A percentile compares a stretch with the other conserved stretches of the same genome.
phyloP scores from a whole-genome alignment of 2,888 invertebrate species.

The Diabrotica balteata region DNA sequence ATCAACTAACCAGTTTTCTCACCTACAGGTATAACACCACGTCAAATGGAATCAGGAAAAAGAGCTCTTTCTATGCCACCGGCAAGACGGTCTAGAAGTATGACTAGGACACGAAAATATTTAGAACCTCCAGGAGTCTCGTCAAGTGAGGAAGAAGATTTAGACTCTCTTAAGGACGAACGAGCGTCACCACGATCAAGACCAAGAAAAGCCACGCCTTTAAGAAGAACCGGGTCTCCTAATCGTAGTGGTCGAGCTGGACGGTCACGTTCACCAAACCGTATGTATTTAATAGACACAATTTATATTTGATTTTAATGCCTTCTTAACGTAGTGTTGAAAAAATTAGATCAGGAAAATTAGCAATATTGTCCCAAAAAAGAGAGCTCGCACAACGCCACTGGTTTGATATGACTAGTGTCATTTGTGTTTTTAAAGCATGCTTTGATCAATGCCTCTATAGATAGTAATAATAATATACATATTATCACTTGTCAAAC shows the following conservation, averaged over 20 bases:
- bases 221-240: slow-evolving; percentile 4
- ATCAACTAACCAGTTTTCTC: not conserved
- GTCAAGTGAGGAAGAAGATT: slow-evolving; percentile 41
- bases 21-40: slow-evolving; percentile 38
- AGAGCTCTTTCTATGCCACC: slow-evolving; percentile 33
- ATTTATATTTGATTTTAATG: too few species aligned
- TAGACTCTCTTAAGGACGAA: slow-evolving; percentile 31
- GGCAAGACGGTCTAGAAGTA: slow-evolving; percentile 47
- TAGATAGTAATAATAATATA: too few species aligned
- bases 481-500: too few species aligned
- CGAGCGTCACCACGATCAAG: slow-evolving; percentile 5
- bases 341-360: too few species aligned
- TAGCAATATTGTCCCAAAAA: too few species aligned
- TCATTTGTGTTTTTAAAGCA: too few species aligned
- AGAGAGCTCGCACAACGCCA: too few species aligned
- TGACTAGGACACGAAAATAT: slow-evolving; percentile 47
- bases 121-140: slow-evolving; percentile 53
- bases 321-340: too few species aligned
- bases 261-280: slow-evolving; percentile 41
- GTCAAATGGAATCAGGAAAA: slow-evolving; percentile 34
- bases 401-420: too few species aligned
- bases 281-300: slow-evolving; percentile 32
- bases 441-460: too few species aligned
- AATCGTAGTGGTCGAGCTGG: slow-evolving; percentile 22
- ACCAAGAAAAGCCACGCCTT: slow-evolving; percentile 31